Evolutionary conservation across 2,113 vertebrate genomes (phyloP).

Genomic region (Setophaga kirtlandii): DNA sequence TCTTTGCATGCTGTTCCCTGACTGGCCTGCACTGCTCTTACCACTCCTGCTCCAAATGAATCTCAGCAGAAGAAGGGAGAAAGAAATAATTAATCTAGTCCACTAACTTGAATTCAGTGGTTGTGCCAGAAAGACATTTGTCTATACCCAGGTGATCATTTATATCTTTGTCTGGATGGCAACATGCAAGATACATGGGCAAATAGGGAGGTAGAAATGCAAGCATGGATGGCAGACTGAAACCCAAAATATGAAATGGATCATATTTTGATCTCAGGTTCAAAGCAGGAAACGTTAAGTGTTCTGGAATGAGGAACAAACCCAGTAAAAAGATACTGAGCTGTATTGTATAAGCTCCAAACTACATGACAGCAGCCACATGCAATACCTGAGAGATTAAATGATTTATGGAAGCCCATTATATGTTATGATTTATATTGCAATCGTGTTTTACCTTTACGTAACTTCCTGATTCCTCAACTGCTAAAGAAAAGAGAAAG

Average conservation of each 20-base stretch:
- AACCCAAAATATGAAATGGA: neutral
- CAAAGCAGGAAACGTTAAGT: neutral
- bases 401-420: neutral
- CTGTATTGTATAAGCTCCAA: neutral
- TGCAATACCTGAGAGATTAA: neutral
- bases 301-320: neutral
- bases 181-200: neutral
- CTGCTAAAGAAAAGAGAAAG: neutral
- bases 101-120: neutral
- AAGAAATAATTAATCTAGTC: neutral
- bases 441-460: neutral
- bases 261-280: neutral
- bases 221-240: neutral
- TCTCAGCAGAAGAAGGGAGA: neutral
- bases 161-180: neutral
- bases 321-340: neutral
- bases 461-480: neutral
- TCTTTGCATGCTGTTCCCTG: neutral
- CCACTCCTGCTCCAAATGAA: accelerated
- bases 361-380: neutral
- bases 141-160: neutral
- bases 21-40: no score
- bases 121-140: neutral
- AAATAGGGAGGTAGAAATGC: neutral
- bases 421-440: neutral